phyloP scores from a whole-genome alignment of 1,140 invertebrate genomes.

The Araneus ventricosus region DNA sequence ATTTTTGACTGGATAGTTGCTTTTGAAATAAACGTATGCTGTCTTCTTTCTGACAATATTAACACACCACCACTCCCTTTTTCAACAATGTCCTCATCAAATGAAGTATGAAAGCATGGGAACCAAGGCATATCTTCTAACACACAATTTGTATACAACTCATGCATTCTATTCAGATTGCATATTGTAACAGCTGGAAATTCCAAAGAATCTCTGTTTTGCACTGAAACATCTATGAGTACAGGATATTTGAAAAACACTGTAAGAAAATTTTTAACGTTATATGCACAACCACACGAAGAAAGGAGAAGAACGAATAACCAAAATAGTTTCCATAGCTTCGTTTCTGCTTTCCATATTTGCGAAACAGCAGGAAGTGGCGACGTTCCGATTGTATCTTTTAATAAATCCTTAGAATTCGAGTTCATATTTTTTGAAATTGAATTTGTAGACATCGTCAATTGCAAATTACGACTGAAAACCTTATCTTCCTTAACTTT shows the following conservation, averaged over 20 bases:
- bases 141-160: not conserved
- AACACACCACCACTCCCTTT: too few relatives aligned
- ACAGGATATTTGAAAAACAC: constrained; percentile 14
- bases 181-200: constrained; percentile 44
- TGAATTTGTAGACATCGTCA: too few relatives aligned
- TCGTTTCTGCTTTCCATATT: not conserved
- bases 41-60: not conserved
- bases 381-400: not conserved
- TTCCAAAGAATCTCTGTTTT: not conserved
- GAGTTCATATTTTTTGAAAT: too few relatives aligned
- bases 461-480: too few relatives aligned
- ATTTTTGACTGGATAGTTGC: not conserved
- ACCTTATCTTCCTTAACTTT: too few relatives aligned
- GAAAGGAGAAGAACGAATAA: not conserved
- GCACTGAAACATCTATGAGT: not conserved
- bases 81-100: too few relatives aligned
- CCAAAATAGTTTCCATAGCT: not conserved
- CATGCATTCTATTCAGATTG: not conserved
- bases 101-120: not conserved
- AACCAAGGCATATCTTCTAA: not conserved
- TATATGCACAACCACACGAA: not conserved
- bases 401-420: not conserved
- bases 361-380: not conserved
- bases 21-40: not conserved
- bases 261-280: not conserved